Evolutionary conservation across 37 sponge, comb jelly and placozoan genomes (phyloP), one percentile per base, ranked within the genome.

Genomic region (Oopsacas minuta): DNA sequence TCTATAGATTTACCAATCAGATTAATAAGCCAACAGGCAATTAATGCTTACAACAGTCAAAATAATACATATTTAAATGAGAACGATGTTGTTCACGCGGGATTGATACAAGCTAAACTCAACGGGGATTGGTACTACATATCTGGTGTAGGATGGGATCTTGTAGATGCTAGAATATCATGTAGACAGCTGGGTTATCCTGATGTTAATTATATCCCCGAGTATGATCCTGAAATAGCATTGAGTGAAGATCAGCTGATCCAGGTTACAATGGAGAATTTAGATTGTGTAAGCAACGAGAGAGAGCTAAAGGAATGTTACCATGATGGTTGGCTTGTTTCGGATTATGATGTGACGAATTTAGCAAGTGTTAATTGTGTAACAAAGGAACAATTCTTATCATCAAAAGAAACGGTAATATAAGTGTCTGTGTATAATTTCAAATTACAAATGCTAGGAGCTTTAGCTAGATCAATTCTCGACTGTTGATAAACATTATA

Each of bases 291-390:
- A 32, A 34, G 75, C 7, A 61, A 25, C 75, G 75, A 61, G 30
- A 61, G 30, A n/a, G 75, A 61, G 75, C 7, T 61, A 3, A 61
- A 61, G 75, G 75, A 61, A 61, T 61, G 75, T 12, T 61, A 61
- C 28, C 75, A 61, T 61, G 30, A 61, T 5, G 30, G 75, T n/a
- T 61, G 75, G 75, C 5, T 32, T 7, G 1, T 25, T 10, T 5
- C 22, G 30, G 75, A 10, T 61, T 25, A 10, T 25, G 75, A 61
- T 20, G 22, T 61, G 22, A 12, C 22, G 7, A 34, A 20, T 10
- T 61, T 61, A 61, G 75, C 75, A 32, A 3, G 32, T 61, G 28
- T 61, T 61, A 34, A 61, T n/a, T 61, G 75, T 61, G 28, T 3
- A 34, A 61, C 75, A 3, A 61, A 34, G 75, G 30, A 10, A 32